Base-by-base conservation (phyloP, 2,113 vertebrate species). In the Pseudopodoces humilis region DNA sequence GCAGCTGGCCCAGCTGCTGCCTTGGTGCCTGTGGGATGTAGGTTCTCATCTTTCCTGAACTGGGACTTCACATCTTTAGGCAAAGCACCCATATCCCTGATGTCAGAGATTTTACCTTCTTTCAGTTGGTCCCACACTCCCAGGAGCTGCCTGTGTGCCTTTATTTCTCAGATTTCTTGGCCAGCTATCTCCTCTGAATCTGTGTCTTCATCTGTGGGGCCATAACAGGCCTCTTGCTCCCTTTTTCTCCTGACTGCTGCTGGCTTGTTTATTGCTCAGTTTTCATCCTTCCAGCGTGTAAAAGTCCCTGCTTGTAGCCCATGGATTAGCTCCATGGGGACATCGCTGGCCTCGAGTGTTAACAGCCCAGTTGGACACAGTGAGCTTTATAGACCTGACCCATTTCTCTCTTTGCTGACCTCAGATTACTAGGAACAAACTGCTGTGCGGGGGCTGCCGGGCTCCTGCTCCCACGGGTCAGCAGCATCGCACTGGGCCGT, bases 401-500 rank as follows among this genome's bases (percentile, higher is more conserved):
- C 33, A 5, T 64, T 86, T 72, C 30, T 71, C 41, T 69, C 77
- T 49, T 7, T 83, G 58, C 67, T 77, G 64, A 28, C 53, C 68
- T 39, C 46, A 14, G n/a, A 27, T 60, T 15, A 17, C 76, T 27
- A 3, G 44, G 56, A 31, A 62, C 17, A 46, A 85, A 12, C 1
- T 0, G 7, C 52, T 15, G 15, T 16, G 58, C 43, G 3, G 35
- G n/a, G 35, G 21, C 65, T 81, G 74, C 53, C 0, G 1, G 49
- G 64, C 46, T 82, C 9, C 63, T 37, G 31, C 49, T 28, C 25
- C 33, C 1, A 1, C 4, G 8, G 62, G 52, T 6, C 76, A 27
- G 71, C 60, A 58, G 65, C 60, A 20, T 55, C 0, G 0, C 1
- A 0, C 41, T 5, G 49, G 4, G 60, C 70, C 6, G 3, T 2